Conservation (phyloP, 2,888 invertebrate genomes). For the Chesias legatella region DNA sequence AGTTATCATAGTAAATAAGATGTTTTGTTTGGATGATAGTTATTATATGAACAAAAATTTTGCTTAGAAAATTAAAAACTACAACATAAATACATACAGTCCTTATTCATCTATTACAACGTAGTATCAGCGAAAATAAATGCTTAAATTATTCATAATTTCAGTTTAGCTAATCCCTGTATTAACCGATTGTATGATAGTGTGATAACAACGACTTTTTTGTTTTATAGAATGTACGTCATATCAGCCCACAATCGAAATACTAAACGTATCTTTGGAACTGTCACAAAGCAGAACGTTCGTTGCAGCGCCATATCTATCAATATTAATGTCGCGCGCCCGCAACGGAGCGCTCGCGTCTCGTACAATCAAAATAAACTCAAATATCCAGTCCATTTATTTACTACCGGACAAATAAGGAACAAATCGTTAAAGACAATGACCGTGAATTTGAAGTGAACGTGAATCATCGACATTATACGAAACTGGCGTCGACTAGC, state of each 20-base stretch:
- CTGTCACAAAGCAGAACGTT: conserved; percentile 12
- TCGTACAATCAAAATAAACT: conserved; percentile 5
- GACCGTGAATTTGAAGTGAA: conserved; percentile 23
- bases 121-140: no score
- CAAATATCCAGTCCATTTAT: conserved; percentile 11
- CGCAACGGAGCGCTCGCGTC: conserved; percentile 38
- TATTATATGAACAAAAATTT: no score
- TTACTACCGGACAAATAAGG: conserved; percentile 1
- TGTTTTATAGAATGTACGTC: conserved; percentile 3
- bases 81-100: no score
- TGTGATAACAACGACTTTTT: conserved; percentile 1
- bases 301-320: conserved; percentile 26
- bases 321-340: conserved; percentile 40
- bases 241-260: conserved; percentile 6
- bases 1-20: no score
- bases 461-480: conserved; percentile 24
- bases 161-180: no score
- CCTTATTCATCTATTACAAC: no score
- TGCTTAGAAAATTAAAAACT: no score
- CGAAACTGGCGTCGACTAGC: no score
- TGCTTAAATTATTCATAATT: no score
- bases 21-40: no score
- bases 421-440: conserved; percentile 20
- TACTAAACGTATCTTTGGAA: conserved; percentile 32
- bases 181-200: no score